Percentiles rank a stretch among this genome's conserved stretches.
These are phyloP conservation scores for Cepaea nemoralis DNA, from an alignment of 1,140 invertebrate species.

Conservation along the genomic window DNA sequence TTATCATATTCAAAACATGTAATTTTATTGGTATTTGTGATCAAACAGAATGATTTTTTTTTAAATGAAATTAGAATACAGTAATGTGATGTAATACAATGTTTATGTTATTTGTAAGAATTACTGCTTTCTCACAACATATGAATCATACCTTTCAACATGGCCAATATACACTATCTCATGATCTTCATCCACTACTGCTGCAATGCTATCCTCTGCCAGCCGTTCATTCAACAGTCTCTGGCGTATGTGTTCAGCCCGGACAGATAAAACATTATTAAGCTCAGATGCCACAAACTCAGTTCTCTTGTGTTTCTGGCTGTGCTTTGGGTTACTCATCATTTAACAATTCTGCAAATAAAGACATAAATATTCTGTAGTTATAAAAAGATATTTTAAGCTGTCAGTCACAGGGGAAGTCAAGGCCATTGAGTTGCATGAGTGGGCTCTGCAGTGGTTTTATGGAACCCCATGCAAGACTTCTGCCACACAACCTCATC, in stretches of 20 bases:
- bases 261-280: conserved; percentile 8
- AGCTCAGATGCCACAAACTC: not conserved
- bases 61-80: too few relatives aligned
- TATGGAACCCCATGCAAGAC: too few relatives aligned
- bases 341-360: not conserved
- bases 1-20: too few relatives aligned
- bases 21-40: too few relatives aligned
- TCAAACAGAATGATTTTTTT: too few relatives aligned
- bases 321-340: conserved; percentile 12
- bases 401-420: too few relatives aligned
- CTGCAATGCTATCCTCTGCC: not conserved
- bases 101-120: too few relatives aligned
- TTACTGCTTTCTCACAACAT: not conserved
- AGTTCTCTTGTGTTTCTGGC: not conserved
- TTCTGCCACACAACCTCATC: too few relatives aligned
- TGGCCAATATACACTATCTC: not conserved
- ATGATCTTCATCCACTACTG: not conserved
- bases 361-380: not conserved
- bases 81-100: too few relatives aligned
- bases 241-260: conserved; percentile 27
- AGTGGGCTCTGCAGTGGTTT: too few relatives aligned
- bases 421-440: too few relatives aligned
- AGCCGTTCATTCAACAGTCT: conserved; percentile 6
- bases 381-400: too few relatives aligned
- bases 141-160: not conserved